Conservation (phyloP, 2,888 invertebrate genomes). For the Diabrotica balteata region DNA sequence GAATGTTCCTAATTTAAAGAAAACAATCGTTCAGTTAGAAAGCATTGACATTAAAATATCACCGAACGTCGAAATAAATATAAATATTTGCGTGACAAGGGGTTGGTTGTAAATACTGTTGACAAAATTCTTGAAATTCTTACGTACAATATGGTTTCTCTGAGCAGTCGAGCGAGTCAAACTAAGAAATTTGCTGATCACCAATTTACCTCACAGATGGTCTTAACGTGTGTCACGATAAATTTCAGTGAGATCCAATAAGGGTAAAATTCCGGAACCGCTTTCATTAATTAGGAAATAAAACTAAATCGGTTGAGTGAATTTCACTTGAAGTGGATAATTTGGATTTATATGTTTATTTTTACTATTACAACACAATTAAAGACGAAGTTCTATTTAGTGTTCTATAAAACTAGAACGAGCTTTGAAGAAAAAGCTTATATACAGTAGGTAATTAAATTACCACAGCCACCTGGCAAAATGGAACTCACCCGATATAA, state of each 20-base stretch:
- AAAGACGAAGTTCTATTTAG: too few relatives aligned
- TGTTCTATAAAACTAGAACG: too few relatives aligned
- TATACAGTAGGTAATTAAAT: too few relatives aligned
- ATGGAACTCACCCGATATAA: too few relatives aligned
- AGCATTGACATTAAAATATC: constrained; percentile 22
- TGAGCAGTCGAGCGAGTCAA: constrained; percentile 50
- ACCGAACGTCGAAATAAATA: constrained; percentile 17
- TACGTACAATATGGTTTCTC: constrained; percentile 51
- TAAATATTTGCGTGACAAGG: constrained; percentile 24
- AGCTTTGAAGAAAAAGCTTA: too few relatives aligned
- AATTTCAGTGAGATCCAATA: constrained; percentile 52
- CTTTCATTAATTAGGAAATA: constrained; percentile 34
- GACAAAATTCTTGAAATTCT: constrained; percentile 57
- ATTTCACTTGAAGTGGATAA: constrained; percentile 2
- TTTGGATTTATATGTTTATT: too few relatives aligned
- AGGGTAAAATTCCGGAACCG: constrained; percentile 32
- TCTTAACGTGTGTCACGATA: constrained; percentile 52
- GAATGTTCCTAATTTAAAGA: too few relatives aligned
- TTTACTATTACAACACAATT: too few relatives aligned
- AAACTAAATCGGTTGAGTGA: constrained; percentile 11
- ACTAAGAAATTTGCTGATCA: constrained; percentile 53
- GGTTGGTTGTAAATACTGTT: constrained; percentile 54
- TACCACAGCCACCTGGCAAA: too few relatives aligned
- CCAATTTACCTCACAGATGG: constrained; percentile 59
- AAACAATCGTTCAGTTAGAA: too few relatives aligned